These are phyloP conservation scores for Erebia ligea DNA, from an alignment of 2,888 invertebrate genomes.

Conservation along the genomic window DNA sequence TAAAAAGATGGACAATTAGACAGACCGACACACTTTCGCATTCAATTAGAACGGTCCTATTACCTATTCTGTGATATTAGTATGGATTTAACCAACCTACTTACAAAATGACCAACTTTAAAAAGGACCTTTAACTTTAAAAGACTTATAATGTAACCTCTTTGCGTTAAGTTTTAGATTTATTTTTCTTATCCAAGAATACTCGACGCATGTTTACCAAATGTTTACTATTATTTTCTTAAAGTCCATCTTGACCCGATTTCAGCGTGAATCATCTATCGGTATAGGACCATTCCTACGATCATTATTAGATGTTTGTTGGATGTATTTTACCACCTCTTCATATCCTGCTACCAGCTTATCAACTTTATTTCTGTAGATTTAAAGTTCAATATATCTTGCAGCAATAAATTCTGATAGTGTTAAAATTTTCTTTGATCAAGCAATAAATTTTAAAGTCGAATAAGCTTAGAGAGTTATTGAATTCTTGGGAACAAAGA, in stretches of 20 bases:
- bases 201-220: not conserved
- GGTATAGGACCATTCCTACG: conserved; percentile 32
- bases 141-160: too few species aligned
- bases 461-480: conserved; percentile 41
- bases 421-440: conserved; percentile 46
- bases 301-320: conserved; percentile 31
- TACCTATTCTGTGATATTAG: too few species aligned
- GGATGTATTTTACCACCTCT: conserved; percentile 7
- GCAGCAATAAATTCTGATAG: conserved; percentile 19
- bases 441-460: conserved; percentile 43
- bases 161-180: too few species aligned
- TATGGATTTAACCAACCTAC: too few species aligned
- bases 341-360: not conserved
- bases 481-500: conserved; percentile 36
- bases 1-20: too few species aligned
- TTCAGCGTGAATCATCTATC: conserved; percentile 46
- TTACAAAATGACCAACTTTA: too few species aligned
- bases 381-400: not conserved
- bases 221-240: conserved; percentile 6
- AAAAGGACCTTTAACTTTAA: too few species aligned
- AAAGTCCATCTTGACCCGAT: conserved; percentile 42
- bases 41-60: too few species aligned
- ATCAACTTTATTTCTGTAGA: not conserved
- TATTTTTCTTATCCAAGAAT: too few species aligned
- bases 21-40: too few species aligned